phyloP scores from a whole-genome alignment of 2,888 invertebrate species.

The Hydroisotoma schaefferi region DNA sequence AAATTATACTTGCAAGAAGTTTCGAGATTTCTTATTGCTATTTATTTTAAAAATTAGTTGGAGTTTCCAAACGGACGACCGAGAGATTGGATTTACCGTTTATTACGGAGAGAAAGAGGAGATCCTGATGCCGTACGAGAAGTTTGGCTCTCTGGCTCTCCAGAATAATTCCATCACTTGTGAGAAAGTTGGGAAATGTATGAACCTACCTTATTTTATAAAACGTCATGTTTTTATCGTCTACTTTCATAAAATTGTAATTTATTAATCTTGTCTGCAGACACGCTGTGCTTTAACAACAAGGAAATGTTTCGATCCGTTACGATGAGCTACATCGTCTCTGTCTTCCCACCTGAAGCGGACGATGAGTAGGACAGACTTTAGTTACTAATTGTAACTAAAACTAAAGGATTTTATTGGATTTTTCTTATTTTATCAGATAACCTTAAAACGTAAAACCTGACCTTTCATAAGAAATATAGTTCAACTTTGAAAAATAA shows the following conservation, averaged over 20 bases:
- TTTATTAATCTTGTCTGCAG: constrained; percentile 26
- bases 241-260: no score
- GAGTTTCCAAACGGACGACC: constrained; percentile 47
- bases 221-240: constrained; percentile 7
- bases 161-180: constrained; percentile 44
- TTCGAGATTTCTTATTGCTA: no score
- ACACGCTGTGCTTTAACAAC: constrained; percentile 47
- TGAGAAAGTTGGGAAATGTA: constrained; percentile 46
- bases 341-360: constrained; percentile 42
- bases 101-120: constrained; percentile 46
- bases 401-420: no score
- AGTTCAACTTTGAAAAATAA: no score
- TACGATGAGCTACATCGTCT: constrained; percentile 44
- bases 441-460: no score
- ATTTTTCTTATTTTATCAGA: no score
- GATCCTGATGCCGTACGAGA: constrained; percentile 43
- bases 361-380: constrained; percentile 43
- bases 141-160: constrained; percentile 40
- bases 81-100: constrained; percentile 46
- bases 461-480: no score
- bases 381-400: no score
- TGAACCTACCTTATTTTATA: background rate
- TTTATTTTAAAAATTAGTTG: constrained; percentile 26
- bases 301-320: constrained; percentile 44
- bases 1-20: no score